Evolutionary conservation across 2,113 vertebrate genomes (phyloP).

Genomic region (Carollia perspicillata): DNA sequence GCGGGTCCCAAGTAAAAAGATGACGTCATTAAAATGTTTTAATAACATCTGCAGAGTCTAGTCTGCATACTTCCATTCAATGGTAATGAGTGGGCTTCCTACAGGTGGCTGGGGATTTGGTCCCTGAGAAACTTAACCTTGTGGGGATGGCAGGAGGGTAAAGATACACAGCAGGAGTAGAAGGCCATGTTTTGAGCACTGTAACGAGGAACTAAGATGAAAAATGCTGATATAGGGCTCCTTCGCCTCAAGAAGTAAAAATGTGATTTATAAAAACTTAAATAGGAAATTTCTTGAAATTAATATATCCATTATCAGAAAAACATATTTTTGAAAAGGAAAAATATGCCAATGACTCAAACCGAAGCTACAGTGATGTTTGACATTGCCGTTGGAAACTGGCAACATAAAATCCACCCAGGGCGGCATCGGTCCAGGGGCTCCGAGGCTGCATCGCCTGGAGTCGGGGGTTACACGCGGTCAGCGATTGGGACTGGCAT

Average conservation of each 20-base stretch:
- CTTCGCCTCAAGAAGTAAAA: not conserved
- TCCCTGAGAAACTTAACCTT: not conserved
- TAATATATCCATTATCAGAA: not conserved
- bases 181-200: too few species aligned
- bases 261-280: not conserved
- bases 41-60: not conserved
- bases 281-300: not conserved
- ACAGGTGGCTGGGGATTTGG: not conserved
- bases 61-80: not conserved
- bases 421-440: not conserved
- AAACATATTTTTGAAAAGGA: not conserved
- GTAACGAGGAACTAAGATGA: not conserved
- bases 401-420: not conserved
- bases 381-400: not conserved
- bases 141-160: not conserved
- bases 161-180: not conserved
- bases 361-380: slow-evolving; percentile 23
- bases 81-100: not conserved
- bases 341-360: not conserved
- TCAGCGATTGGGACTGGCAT: not conserved
- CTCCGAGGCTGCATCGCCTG: not conserved
- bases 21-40: not conserved
- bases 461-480: not conserved
- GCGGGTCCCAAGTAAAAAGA: not conserved
- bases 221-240: not conserved